These are phyloP conservation scores for Syrista parreyssii DNA, from an alignment of 2,888 invertebrate species.

Conservation along the genomic window DNA sequence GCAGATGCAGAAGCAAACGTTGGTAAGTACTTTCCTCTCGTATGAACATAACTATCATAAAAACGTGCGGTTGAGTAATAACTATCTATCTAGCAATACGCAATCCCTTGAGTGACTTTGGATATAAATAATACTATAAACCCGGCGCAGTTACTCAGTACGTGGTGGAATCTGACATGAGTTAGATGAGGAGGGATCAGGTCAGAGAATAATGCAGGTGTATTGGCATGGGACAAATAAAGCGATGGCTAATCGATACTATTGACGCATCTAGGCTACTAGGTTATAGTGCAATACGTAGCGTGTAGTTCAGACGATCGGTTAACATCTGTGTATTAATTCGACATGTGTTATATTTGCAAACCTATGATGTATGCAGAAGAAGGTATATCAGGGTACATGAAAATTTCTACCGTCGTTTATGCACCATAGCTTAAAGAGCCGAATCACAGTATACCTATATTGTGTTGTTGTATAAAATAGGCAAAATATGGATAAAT, in stretches of 20 bases:
- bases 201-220: not conserved
- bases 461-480: no score
- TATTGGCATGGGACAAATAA: not conserved
- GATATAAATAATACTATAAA: not conserved
- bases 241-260: not conserved
- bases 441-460: no score
- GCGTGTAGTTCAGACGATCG: not conserved
- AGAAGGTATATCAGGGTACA: not conserved
- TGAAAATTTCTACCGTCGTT: not conserved
- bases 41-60: not conserved
- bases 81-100: not conserved
- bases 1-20: not conserved
- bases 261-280: not conserved
- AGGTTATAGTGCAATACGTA: not conserved
- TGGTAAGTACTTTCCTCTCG: not conserved
- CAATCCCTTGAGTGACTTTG: not conserved
- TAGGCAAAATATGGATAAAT: no score
- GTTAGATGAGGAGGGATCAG: not conserved
- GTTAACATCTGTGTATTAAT: not conserved
- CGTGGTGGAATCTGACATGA: not conserved
- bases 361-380: not conserved
- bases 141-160: not conserved
- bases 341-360: not conserved
- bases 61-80: not conserved
- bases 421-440: not conserved